phyloP scores from a whole-genome alignment of 1,140 invertebrate species.

The Eueides isabella region DNA sequence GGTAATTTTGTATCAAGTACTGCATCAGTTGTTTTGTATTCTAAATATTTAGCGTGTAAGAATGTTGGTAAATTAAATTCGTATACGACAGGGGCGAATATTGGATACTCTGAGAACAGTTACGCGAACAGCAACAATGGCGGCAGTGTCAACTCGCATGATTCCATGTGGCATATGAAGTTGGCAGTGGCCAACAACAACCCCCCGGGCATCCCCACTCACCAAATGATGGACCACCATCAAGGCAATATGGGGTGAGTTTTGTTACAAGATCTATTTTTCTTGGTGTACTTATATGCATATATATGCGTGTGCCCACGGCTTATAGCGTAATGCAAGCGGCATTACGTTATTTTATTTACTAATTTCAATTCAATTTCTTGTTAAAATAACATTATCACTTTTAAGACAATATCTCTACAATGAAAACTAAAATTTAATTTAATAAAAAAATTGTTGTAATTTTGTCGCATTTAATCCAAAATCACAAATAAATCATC shows the following conservation, averaged over 20 bases:
- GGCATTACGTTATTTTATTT: too few relatives aligned
- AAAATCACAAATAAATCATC: too few relatives aligned
- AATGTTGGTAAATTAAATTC: constrained; percentile 35
- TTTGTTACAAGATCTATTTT: neutral
- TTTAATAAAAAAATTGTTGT: too few relatives aligned
- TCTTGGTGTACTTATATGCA: too few relatives aligned
- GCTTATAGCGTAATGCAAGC: too few relatives aligned
- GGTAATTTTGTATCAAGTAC: constrained; percentile 57
- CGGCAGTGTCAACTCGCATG: constrained; percentile 95
- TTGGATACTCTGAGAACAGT: constrained; percentile 95
- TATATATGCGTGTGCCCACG: too few relatives aligned
- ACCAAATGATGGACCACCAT: constrained; percentile 84
- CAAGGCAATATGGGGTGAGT: constrained; percentile 82
- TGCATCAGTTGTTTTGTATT: constrained; percentile 45
- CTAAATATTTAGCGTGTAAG: constrained; percentile 24
- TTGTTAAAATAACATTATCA: too few relatives aligned
- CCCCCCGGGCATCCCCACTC: constrained; percentile 79
- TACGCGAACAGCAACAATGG: constrained; percentile 96
- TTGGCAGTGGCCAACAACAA: constrained; percentile 87
- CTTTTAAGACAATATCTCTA: too few relatives aligned
- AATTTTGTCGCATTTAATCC: too few relatives aligned
- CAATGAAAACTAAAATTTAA: too few relatives aligned
- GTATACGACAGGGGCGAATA: constrained; percentile 85
- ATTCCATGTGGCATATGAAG: constrained; percentile 97
- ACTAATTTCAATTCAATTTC: too few relatives aligned